phyloP scores from a whole-genome alignment of 1,140 invertebrate species.

The Venustaconcha ellipsiformis region DNA sequence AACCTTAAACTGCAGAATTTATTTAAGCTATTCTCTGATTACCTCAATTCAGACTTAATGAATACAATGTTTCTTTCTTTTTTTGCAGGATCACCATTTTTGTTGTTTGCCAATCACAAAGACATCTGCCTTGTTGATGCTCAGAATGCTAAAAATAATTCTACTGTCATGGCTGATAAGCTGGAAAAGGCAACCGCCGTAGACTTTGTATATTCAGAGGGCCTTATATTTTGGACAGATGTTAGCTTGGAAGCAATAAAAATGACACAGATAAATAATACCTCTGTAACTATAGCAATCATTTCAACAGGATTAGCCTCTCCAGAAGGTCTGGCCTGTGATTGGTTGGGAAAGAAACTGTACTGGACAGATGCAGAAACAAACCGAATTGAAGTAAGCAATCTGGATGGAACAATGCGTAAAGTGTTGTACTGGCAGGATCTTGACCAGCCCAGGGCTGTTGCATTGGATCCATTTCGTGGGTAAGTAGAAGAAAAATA shows the following conservation, averaged over 20 bases:
- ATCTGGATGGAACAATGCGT: conserved; percentile 85
- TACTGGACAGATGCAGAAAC: conserved; percentile 97
- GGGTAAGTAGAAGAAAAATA: conserved; percentile 75
- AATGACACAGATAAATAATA: conserved; percentile 79
- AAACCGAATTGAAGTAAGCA: conserved; percentile 94
- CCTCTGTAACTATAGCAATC: conserved; percentile 68
- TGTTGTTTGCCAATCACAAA: conserved; percentile 80
- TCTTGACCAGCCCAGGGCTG: conserved; percentile 94
- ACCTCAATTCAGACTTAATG: too few species aligned
- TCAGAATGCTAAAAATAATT: conserved; percentile 50
- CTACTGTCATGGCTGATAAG: conserved; percentile 70
- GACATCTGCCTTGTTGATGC: conserved; percentile 85
- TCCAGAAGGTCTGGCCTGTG: conserved; percentile 93
- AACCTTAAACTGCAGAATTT: too few species aligned
- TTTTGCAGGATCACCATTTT: conserved; percentile 71
- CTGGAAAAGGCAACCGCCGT: conserved; percentile 86
- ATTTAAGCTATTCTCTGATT: too few species aligned
- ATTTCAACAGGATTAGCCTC: conserved; percentile 83
- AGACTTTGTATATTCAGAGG: conserved; percentile 85
- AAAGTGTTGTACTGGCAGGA: conserved; percentile 92
- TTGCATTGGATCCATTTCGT: conserved; percentile 96
- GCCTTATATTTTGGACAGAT: conserved; percentile 90
- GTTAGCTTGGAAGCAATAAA: conserved; percentile 86
- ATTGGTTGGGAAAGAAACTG: conserved; percentile 94
- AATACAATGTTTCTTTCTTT: background rate